Conservation (phyloP, 2,888 invertebrate genomes). For the Cotesia congregata region DNA sequence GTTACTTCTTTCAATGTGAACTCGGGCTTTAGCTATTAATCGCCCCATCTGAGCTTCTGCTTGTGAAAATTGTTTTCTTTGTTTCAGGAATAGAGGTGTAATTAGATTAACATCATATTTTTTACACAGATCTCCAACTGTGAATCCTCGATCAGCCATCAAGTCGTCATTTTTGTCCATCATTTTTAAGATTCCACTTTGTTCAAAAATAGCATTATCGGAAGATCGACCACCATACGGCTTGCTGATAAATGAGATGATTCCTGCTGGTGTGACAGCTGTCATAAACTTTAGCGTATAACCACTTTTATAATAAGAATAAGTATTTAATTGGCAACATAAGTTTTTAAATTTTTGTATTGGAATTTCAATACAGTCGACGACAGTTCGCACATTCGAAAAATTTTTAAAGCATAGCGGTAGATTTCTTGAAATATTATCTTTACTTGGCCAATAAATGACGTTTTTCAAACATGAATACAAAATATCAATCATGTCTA, state of each 20-base stretch:
- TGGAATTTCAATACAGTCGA: no score
- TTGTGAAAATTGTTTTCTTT: constrained; percentile 46
- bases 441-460: no score
- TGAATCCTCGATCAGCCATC: constrained; percentile 46
- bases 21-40: constrained; percentile 45
- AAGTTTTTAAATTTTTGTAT: constrained; percentile 27
- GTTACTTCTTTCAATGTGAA: constrained; percentile 47
- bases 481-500: constrained; percentile 31
- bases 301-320: constrained; percentile 51
- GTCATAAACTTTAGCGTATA: constrained; percentile 54
- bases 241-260: constrained; percentile 50
- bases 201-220: constrained; percentile 33
- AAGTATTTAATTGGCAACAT: constrained; percentile 49
- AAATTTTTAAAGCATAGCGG: no score
- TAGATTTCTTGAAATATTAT: no score
- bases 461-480: constrained; percentile 3
- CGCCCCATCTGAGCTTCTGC: constrained; percentile 38
- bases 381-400: no score
- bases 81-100: constrained; percentile 45
- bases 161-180: constrained; percentile 38
- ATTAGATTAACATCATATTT: constrained; percentile 38
- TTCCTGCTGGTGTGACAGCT: constrained; percentile 52
- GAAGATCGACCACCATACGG: constrained; percentile 41
- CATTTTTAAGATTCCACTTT: constrained; percentile 27
- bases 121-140: constrained; percentile 45